Base-by-base conservation (phyloP, 1,140 invertebrate genomes). In the Fopius arisanus region DNA sequence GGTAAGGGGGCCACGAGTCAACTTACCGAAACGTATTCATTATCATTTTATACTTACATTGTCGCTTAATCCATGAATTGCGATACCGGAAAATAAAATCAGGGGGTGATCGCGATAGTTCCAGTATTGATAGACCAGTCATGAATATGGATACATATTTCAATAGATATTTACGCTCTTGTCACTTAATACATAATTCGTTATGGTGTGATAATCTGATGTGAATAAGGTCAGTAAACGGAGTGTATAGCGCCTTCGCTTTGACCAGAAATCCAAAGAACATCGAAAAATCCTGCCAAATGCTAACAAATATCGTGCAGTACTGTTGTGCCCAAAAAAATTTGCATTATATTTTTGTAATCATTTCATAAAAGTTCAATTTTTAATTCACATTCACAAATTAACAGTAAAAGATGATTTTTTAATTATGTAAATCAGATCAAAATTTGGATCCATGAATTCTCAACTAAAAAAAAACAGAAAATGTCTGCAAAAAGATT, bases 1-100 rank as follows among this genome's bases (percentile, higher is more conserved):
- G 91, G 93, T 94, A 90, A 90, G 89, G 82, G 77, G 78, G 79
- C 78, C n/a, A 72, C 54, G 23, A 59, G 54, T 28, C 21, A 59
- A 59, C 19, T 12, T 59, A 59, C 23, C 54, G 26, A 48, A 48
- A 59, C 19, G 26, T 26, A 59, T 59, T 48, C 43, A 59, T 26
- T 59, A 26, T 59, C 54, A 59, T 28, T 59, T 51, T 51, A 51
- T 51, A 51, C 19, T 51, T 51, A 51, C 54, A 59, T 48, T 48
- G 16, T 48, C 16, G 43, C 43, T 5, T 48, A 48, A 12, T 7
- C 43, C 14, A 48, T 59, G 14, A 59, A 59, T 59, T 59, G 26
- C 9, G 14, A 26, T 59, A 1, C 23, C 21, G 19, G 21, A 14
- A 59, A 19, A 23, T 59, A 59, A 23, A 21, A 21, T 51, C 5